A percentile compares a stretch with the other conserved stretches of the same genome.
phyloP scores from a whole-genome alignment of 2,113 vertebrate genomes.

The Dromaius novaehollandiae region DNA sequence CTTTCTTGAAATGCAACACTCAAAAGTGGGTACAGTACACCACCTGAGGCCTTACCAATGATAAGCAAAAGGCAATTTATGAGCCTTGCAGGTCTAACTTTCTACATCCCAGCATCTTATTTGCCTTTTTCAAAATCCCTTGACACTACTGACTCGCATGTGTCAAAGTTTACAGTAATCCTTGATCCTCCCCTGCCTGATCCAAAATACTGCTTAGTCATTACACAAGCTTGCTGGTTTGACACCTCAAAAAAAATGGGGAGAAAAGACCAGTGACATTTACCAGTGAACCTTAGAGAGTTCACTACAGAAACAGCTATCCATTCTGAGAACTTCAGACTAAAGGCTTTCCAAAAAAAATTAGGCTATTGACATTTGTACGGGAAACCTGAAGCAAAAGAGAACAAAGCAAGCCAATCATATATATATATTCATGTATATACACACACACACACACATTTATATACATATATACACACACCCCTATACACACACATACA shows the following conservation, averaged over 20 bases:
- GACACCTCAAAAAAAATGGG: not conserved
- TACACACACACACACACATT: no score
- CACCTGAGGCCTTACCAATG: not conserved
- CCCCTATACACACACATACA: no score
- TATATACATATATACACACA: no score
- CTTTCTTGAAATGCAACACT: not conserved
- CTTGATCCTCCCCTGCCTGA: not conserved
- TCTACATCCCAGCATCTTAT: not conserved
- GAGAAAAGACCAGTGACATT: not conserved
- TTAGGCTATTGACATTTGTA: not conserved
- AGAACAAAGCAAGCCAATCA: not conserved
- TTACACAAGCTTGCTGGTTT: not conserved
- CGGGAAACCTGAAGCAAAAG: not conserved
- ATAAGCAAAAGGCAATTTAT: not conserved
- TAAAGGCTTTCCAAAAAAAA: not conserved
- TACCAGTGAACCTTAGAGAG: not conserved
- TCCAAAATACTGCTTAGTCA: not conserved
- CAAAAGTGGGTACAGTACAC: not conserved
- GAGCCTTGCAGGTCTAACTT: not conserved
- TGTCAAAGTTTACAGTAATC: not conserved
- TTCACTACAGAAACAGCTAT: not conserved
- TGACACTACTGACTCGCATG: not conserved
- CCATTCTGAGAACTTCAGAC: not conserved
- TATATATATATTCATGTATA: not conserved
- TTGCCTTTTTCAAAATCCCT: not conserved